Percentiles rank a stretch among this genome's conserved stretches.
Conservation (phyloP, 1,140 invertebrate genomes). For the Helicoverpa armigera region DNA sequence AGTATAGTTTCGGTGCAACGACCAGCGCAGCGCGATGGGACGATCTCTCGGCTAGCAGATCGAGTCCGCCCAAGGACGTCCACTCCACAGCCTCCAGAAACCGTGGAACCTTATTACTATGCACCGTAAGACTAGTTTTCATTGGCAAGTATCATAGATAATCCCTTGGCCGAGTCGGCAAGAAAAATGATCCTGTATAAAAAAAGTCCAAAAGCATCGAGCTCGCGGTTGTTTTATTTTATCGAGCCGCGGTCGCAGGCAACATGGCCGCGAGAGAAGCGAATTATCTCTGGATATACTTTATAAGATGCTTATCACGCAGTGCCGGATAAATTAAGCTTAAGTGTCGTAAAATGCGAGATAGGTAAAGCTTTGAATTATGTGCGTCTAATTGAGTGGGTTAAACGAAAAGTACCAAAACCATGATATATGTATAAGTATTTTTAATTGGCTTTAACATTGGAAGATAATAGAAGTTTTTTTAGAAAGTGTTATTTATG, state of each 20-base stretch:
- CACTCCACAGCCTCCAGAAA: slow-evolving; percentile 69
- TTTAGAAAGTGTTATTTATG: background rate
- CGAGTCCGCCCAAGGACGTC: slow-evolving; percentile 86
- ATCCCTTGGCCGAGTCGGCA: slow-evolving; percentile 75
- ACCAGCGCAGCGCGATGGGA: slow-evolving; percentile 78
- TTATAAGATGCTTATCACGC: slow-evolving; percentile 63
- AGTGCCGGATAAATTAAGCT: slow-evolving; percentile 44
- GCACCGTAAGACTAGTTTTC: slow-evolving; percentile 59
- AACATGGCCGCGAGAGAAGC: slow-evolving; percentile 81
- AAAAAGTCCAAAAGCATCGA: slow-evolving; percentile 81
- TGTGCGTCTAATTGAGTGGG: background rate
- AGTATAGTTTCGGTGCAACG: slow-evolving; percentile 83
- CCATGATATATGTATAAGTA: no score
- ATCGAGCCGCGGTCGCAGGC: slow-evolving; percentile 73
- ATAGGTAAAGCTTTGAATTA: slow-evolving; percentile 30
- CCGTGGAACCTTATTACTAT: slow-evolving; percentile 60
- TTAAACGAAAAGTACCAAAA: no score
- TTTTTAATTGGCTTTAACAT: background rate
- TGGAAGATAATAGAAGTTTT: background rate
- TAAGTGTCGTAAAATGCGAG: slow-evolving; percentile 53
- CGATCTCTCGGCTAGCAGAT: slow-evolving; percentile 85
- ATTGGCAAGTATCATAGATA: slow-evolving; percentile 57
- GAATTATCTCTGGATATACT: slow-evolving; percentile 75
- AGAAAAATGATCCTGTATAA: slow-evolving; percentile 87
- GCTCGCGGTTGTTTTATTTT: slow-evolving; percentile 83